Base-by-base conservation (phyloP, 2,113 vertebrate species). In the Callionymus lyra region DNA sequence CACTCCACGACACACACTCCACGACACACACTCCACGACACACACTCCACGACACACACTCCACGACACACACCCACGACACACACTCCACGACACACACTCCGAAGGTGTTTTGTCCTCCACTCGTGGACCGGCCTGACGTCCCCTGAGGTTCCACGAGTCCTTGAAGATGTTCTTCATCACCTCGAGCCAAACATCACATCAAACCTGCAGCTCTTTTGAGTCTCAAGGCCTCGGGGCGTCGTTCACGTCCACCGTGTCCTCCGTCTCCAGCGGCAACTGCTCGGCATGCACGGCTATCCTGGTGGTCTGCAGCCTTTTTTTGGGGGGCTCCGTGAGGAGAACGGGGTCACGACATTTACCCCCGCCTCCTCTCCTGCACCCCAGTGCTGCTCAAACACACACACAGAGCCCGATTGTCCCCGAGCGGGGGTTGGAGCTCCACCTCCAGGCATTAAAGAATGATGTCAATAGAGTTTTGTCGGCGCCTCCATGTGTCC, bases 361-460 rank as follows among this genome's bases (percentile, higher is more conserved):
- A 50, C 68, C 67, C 65, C 68, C 52, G 59, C 64, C 65, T 67
- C 48, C 59, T 40, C 21, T 27, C 8, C 53, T 27, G 42, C 60
- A 36, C 34, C 59, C 61, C 44, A 18, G 55, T 13, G 16, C 52
- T 71, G 48, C 19, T 50, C 70, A 63, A 80, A 64, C 79, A 76
- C 65, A 69, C 70, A 61, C 77, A 81, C 77, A 83, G 76, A 77
- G 67, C 44, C 46, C 36, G 37, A 80, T 82, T 82, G 79, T 81
- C 48, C 54, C 65, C n/a, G 41, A 41, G 38, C 64, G 33, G 53
- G 65, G 64, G 65, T 63, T 55, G 38, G 46, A 31, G 59, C 51
- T 42, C 61, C 47, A 59, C 56, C 60, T 52, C 63, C 37, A 43
- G 27, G 51, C 47, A 53, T 63, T 76, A 58, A 65, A 50, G 55